Conservation (phyloP, 2,888 invertebrate genomes). For the Amphipoea lucens region DNA sequence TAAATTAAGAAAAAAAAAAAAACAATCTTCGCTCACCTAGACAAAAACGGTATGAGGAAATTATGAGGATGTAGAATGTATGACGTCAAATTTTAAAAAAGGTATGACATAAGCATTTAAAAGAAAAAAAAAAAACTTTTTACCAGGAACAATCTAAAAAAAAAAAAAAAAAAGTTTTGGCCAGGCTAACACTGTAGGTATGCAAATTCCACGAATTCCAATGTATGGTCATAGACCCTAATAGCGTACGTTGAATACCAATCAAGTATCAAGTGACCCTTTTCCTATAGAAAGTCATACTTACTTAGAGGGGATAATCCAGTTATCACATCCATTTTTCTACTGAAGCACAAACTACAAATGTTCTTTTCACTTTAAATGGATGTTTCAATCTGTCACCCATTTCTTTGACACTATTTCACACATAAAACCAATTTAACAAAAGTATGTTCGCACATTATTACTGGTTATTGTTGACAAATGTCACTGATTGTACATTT, state of each 20-base stretch:
- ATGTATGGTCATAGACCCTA: slow-evolving; percentile 60
- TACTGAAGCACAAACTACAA: slow-evolving; percentile 69
- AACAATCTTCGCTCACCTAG: neutral
- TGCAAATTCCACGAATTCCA: slow-evolving; percentile 57
- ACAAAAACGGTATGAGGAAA: slow-evolving; percentile 4
- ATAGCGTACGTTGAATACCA: slow-evolving; percentile 54
- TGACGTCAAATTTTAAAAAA: neutral
- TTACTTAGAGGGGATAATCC: slow-evolving; percentile 86
- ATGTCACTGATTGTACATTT: slow-evolving; percentile 79
- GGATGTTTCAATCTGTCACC: slow-evolving; percentile 87
- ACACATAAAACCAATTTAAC: slow-evolving; percentile 64
- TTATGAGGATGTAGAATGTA: neutral
- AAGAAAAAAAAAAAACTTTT: neutral
- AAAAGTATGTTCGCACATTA: slow-evolving; percentile 67
- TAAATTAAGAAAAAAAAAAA: neutral
- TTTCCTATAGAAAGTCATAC: slow-evolving; percentile 72
- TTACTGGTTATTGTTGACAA: slow-evolving; percentile 64
- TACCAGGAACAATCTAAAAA: neutral
- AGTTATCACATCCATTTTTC: slow-evolving; percentile 85
- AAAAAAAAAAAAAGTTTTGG: slow-evolving; percentile 6
- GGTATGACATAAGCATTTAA: neutral
- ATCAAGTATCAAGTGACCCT: slow-evolving; percentile 56
- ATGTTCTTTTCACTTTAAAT: slow-evolving; percentile 86
- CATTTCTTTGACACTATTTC: slow-evolving; percentile 85
- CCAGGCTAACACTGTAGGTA: slow-evolving; percentile 21